Percentiles rank a stretch among this genome's conserved stretches.
Conservation (phyloP, 2,888 invertebrate species). For the Thysanoteuthis rhombus region DNA sequence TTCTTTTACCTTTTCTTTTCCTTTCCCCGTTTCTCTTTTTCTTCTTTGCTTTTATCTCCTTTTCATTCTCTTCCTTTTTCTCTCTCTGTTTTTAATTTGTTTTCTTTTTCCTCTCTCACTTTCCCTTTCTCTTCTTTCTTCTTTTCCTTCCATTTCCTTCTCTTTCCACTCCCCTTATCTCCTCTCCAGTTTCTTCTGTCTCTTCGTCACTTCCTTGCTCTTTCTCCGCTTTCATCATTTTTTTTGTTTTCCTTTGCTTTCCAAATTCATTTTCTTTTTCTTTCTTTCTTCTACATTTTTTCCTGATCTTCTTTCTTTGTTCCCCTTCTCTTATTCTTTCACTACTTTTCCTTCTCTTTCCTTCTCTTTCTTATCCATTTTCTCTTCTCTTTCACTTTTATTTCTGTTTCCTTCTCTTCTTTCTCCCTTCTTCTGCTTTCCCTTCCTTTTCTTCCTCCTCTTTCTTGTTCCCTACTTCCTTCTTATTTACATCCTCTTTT, state of each 20-base stretch:
- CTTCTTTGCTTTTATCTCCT: background rate
- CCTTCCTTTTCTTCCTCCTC: background rate
- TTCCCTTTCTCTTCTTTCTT: background rate
- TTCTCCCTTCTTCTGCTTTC: background rate
- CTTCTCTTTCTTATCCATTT: background rate
- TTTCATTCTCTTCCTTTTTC: background rate
- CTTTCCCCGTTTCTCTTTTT: background rate
- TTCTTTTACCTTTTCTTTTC: background rate
- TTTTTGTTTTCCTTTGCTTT: background rate
- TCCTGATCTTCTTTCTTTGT: background rate
- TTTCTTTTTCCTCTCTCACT: background rate
- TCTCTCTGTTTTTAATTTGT: background rate
- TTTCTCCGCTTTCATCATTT: background rate
- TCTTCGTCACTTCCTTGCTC: background rate
- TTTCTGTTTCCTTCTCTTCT: background rate
- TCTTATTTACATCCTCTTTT: background rate
- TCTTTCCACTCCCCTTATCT: background rate
- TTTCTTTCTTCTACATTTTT: background rate
- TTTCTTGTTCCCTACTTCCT: background rate
- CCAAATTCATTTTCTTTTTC: background rate
- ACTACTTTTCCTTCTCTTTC: fast-evolving
- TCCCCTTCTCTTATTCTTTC: background rate
- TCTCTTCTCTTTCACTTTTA: background rate
- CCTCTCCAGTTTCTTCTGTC: background rate
- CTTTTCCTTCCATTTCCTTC: background rate